Conservation (phyloP, 2,113 vertebrate genomes). For the Hassar affinis region DNA sequence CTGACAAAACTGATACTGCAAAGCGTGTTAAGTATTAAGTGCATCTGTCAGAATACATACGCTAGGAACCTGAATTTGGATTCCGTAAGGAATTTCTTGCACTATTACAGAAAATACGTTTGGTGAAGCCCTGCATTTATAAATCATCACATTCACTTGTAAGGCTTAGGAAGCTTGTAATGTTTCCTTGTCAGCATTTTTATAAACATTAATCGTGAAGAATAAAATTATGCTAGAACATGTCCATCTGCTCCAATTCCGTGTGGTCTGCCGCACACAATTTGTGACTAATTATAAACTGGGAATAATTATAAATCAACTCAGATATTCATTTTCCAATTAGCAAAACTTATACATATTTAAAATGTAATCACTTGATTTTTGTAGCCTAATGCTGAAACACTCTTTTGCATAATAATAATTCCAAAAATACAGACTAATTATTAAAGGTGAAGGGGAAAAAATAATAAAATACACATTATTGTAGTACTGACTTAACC, state of each 20-base stretch:
- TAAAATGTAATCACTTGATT: neutral
- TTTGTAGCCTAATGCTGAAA: neutral
- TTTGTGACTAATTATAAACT: neutral
- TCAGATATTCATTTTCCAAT: neutral
- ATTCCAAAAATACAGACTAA: neutral
- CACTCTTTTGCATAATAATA: neutral
- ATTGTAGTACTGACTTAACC: neutral
- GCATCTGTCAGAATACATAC: neutral
- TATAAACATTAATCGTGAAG: neutral
- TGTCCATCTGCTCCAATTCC: neutral
- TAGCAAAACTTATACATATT: too few relatives aligned
- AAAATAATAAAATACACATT: neutral
- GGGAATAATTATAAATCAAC: neutral
- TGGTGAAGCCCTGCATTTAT: neutral
- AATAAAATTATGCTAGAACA: neutral
- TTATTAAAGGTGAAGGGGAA: neutral
- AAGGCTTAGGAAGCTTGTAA: neutral
- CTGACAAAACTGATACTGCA: neutral
- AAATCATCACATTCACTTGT: neutral
- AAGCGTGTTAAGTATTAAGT: neutral
- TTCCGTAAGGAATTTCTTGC: neutral
- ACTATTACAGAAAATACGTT: neutral
- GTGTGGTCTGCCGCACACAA: neutral
- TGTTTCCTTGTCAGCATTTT: neutral
- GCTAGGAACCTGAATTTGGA: neutral